Evolutionary conservation across 2,797 vertebrate species (phyloP).

Genomic region (Rhinophrynus dorsalis): DNA sequence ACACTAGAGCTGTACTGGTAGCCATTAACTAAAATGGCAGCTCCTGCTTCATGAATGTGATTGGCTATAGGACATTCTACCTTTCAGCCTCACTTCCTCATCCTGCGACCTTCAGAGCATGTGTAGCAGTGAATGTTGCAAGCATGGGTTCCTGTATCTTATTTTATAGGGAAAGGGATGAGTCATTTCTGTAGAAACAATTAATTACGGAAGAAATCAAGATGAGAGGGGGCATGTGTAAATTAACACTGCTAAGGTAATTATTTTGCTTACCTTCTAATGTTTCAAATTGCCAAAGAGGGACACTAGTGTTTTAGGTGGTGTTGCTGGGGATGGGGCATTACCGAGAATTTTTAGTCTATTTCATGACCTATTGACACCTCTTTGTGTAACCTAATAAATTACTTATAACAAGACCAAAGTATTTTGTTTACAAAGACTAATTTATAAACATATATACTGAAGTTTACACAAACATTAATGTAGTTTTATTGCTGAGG

Average conservation of each 20-base stretch:
- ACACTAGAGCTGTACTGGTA: no score
- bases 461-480: no score
- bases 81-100: neutral
- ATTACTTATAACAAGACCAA: no score
- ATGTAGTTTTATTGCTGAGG: no score
- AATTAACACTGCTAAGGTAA: neutral
- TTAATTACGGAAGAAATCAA: no score
- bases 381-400: no score
- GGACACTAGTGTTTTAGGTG: neutral
- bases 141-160: neutral
- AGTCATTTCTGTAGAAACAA: neutral
- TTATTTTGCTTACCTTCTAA: neutral
- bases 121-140: neutral
- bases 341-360: no score
- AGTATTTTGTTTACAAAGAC: no score
- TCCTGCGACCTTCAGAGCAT: constrained; percentile 40
- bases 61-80: neutral
- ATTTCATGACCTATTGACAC: no score
- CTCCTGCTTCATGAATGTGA: neutral
- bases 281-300: neutral
- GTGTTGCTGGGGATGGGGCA: no score
- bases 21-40: constrained; percentile 23
- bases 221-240: constrained; percentile 16
- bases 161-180: neutral
- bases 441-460: no score